A percentile compares a stretch with the other conserved stretches of the same genome.
phyloP scores from a whole-genome alignment of 2,113 vertebrate genomes.

The Dissostichus mawsoni region DNA sequence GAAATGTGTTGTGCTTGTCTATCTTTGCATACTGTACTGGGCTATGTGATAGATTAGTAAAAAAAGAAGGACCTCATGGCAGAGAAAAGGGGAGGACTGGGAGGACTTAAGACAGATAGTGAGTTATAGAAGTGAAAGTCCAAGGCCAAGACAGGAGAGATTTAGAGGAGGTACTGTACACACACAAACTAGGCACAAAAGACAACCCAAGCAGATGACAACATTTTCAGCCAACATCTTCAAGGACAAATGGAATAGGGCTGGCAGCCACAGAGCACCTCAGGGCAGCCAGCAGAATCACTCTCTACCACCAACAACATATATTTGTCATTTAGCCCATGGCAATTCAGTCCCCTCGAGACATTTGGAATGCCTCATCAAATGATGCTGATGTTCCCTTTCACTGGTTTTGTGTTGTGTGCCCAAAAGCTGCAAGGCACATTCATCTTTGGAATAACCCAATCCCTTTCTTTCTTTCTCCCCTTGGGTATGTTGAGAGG shows the following conservation, averaged over 20 bases:
- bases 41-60: background rate
- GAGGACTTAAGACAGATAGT: background rate
- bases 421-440: constrained; percentile 83
- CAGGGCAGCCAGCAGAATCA: constrained; percentile 77
- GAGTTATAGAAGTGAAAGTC: constrained; percentile 27
- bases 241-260: constrained; percentile 81
- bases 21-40: background rate
- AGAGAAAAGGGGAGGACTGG: background rate
- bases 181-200: constrained; percentile 67
- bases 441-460: constrained; percentile 86
- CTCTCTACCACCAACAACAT: constrained; percentile 75
- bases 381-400: constrained; percentile 85
- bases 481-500: constrained; percentile 77
- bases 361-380: constrained; percentile 84
- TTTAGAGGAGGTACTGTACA: constrained; percentile 47
- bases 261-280: constrained; percentile 76
- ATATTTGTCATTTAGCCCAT: constrained; percentile 83
- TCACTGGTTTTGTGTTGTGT: constrained; percentile 84
- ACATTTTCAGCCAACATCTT: constrained; percentile 80
- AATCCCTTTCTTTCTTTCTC: constrained; percentile 71
- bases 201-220: constrained; percentile 73
- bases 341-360: constrained; percentile 77
- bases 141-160: constrained; percentile 37
- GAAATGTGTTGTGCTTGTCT: constrained; percentile 13
- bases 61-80: background rate